Conservation (phyloP, 2,888 invertebrate species). For the Heliconius ismenius region DNA sequence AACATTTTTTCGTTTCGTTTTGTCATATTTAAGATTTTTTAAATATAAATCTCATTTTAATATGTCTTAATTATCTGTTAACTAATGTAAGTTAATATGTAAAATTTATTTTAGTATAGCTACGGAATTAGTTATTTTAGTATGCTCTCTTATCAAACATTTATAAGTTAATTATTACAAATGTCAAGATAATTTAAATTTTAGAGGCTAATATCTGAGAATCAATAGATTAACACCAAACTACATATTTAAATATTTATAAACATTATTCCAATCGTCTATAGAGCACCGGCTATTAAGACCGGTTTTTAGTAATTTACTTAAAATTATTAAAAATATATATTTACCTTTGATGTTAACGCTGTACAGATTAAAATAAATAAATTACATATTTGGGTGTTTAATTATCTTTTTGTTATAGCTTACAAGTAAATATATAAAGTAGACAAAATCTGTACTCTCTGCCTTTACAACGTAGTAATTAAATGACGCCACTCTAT, state of each 20-base stretch:
- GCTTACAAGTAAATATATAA: too few species aligned
- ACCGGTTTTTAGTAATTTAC: not conserved
- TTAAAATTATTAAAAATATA: not conserved
- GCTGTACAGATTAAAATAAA: not conserved
- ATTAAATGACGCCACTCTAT: not conserved
- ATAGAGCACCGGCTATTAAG: not conserved
- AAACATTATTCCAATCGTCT: not conserved
- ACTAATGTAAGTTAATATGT: not conserved
- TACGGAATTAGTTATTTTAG: not conserved
- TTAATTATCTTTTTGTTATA: too few species aligned
- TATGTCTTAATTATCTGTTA: not conserved
- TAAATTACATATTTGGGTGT: not conserved
- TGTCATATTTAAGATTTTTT: too few species aligned
- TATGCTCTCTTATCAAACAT: not conserved
- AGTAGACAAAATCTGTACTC: not conserved
- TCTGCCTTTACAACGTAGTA: not conserved
- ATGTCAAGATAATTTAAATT: constrained; percentile 7
- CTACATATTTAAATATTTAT: constrained; percentile 3
- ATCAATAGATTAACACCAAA: not conserved
- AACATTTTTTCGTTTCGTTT: too few species aligned
- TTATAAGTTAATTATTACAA: constrained; percentile 1
- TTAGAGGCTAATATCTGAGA: not conserved
- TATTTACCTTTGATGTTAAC: not conserved
- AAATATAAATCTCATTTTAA: not conserved
- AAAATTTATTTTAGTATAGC: not conserved